Base-by-base conservation (phyloP, 2,888 invertebrate genomes). In the Druceiella hillmani region DNA sequence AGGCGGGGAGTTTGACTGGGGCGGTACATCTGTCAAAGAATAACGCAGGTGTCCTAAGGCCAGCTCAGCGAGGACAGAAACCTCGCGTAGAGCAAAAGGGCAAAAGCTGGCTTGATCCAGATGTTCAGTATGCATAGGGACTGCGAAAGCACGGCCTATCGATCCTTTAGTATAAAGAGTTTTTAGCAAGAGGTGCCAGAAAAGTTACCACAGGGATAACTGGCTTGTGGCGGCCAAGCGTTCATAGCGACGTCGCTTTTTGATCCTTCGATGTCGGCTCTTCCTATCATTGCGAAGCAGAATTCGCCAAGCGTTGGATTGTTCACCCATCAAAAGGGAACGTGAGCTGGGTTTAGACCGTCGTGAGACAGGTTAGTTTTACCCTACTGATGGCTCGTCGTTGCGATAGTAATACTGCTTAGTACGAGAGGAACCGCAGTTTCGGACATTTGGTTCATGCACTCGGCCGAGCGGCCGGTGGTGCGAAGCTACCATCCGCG, bases 231-330 rank as follows among this genome's bases (percentile, higher is more conserved):
- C 75, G 68, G 72, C 73, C 67, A 66, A 76, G 75, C 75, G 74
- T 66, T 66, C 75, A 64, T 73, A 77, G 75, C 74, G 75, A 78
- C 76, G 75, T 76, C 65, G 75, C 75, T 76, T 77, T 77, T 78
- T 78, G 76, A 78, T 78, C 75, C 70, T 76, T 81, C 77, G 77
- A 79, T 79, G 75, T 80, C 78, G 78, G 77, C 78, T 81, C 77
- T 79, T 79, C 78, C 78, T 80, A 79, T 78, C 77, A 78, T 80
- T 77, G 76, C 66, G 77, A 79, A 78, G 78, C 79, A 74, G 74
- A 79, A 78, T 74, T 78, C 72, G 64, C 75, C 69, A 78, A 78
- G 78, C 68, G 77, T 79, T 68, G 78, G 78, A 79, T 80, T 80
- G 78, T 79, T 80, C 76, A 78, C 75, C 76, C 76, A 67, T 70